Conservation (phyloP, 2,113 vertebrate genomes). For the Spheniscus mendiculus region DNA sequence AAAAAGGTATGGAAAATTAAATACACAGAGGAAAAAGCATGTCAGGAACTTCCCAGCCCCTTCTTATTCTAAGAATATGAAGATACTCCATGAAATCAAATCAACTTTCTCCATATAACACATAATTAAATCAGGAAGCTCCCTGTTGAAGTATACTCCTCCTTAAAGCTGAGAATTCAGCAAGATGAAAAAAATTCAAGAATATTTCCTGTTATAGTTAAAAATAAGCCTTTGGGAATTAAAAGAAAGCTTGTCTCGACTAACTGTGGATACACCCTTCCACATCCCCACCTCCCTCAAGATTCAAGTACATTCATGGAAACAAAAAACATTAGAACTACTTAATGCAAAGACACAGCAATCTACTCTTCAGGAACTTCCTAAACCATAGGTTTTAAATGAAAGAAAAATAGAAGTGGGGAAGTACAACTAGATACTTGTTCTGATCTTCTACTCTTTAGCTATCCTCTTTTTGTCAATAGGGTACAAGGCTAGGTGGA, state of each 20-base stretch:
- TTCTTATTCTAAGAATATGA: background rate
- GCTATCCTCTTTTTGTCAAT: background rate
- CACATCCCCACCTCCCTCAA: background rate
- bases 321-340: background rate
- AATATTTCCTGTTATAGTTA: background rate
- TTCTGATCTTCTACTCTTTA: background rate
- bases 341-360: background rate
- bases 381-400: background rate
- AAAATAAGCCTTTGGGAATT: background rate
- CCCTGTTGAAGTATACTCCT: background rate
- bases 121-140: background rate
- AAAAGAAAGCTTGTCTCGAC: background rate
- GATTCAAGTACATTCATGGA: background rate
- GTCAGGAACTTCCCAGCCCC: background rate
- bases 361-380: background rate
- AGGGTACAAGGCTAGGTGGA: background rate
- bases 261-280: background rate
- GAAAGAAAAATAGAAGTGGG: too few relatives aligned
- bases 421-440: background rate
- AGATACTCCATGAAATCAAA: background rate
- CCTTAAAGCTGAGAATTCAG: background rate
- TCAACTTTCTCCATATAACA: background rate
- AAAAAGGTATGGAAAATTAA: background rate
- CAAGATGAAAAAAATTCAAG: background rate
- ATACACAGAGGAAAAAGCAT: background rate